phyloP scores from a whole-genome alignment of 2,113 vertebrate species.

The Podiceps cristatus region DNA sequence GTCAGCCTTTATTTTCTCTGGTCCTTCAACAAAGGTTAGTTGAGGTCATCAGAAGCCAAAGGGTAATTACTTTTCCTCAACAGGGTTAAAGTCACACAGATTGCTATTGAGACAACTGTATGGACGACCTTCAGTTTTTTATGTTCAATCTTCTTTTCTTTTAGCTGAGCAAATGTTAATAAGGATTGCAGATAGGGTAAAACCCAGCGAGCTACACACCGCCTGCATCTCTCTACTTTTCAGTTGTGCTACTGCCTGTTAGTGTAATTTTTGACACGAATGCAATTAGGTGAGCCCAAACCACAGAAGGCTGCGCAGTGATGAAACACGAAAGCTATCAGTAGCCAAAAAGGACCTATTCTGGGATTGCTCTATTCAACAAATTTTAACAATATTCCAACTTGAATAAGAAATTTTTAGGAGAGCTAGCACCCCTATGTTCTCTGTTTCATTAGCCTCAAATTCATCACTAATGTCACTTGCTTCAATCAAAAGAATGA shows the following conservation, averaged over 20 bases:
- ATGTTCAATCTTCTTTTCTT: conserved; percentile 68
- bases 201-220: background rate
- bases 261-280: background rate
- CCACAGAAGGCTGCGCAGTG: background rate
- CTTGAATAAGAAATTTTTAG: background rate
- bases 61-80: conserved; percentile 94
- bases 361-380: background rate
- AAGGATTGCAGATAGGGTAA: conserved; percentile 6
- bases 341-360: background rate
- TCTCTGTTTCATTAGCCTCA: background rate
- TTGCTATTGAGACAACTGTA: conserved; percentile 83
- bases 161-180: conserved; percentile 57
- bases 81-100: conserved; percentile 88
- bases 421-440: background rate
- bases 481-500: background rate
- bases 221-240: background rate
- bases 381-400: background rate
- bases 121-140: conserved; percentile 77
- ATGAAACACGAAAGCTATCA: background rate
- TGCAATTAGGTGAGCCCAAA: background rate
- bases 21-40: conserved; percentile 87
- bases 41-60: conserved; percentile 85
- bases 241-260: background rate
- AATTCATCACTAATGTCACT: background rate
- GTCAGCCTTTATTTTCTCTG: conserved; percentile 91